Conservation (phyloP, 2,797 vertebrate genomes). For the Ataeniobius toweri region DNA sequence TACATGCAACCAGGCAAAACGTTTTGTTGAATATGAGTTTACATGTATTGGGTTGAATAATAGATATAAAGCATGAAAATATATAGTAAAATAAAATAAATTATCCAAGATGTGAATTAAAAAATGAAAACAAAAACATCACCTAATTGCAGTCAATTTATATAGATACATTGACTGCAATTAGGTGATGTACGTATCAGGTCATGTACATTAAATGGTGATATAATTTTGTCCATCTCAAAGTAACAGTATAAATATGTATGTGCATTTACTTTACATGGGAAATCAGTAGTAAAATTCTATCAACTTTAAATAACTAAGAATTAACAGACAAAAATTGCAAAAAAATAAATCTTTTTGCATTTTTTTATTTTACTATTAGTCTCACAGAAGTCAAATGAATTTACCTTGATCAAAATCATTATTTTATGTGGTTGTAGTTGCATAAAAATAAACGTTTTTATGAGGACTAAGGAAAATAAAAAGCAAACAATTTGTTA, state of each 20-base stretch:
- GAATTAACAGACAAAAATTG: background rate
- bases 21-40: background rate
- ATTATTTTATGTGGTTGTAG: background rate
- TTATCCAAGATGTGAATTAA: background rate
- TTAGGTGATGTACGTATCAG: background rate
- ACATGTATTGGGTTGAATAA: background rate
- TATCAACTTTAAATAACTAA: background rate
- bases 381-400: background rate
- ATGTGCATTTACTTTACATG: background rate
- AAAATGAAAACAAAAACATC: background rate
- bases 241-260: background rate
- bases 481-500: background rate
- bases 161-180: background rate
- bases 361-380: background rate
- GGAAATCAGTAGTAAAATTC: background rate
- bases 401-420: background rate
- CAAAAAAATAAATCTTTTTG: no score
- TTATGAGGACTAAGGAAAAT: background rate
- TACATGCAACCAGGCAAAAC: background rate
- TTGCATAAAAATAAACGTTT: background rate
- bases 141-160: background rate
- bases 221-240: no score
- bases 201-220: background rate
- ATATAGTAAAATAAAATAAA: background rate
- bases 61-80: background rate